phyloP scores from a whole-genome alignment of 2,888 invertebrate species.

The Dugesia japonica region DNA sequence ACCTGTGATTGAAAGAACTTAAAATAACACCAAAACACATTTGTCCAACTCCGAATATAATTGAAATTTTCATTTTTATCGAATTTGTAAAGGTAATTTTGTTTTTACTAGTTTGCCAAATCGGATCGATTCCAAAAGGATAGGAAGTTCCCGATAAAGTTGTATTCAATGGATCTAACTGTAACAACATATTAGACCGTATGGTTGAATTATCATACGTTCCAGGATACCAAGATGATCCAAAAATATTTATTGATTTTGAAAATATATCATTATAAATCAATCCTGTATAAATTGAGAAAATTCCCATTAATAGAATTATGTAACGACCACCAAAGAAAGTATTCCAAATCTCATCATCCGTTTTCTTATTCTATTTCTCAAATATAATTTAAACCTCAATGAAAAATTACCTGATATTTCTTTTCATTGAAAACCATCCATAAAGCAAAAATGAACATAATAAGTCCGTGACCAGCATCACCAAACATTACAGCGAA shows the following conservation, averaged over 20 bases:
- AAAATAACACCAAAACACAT: slow-evolving; percentile 86
- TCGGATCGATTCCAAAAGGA: slow-evolving; percentile 71
- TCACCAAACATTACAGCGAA: slow-evolving; percentile 98
- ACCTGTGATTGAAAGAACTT: slow-evolving; percentile 50
- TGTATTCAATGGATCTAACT: slow-evolving; percentile 24
- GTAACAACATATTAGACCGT: not conserved
- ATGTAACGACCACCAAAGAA: slow-evolving; percentile 97
- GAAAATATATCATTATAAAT: slow-evolving; percentile 96
- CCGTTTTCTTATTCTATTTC: slow-evolving; percentile 25
- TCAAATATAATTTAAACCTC: too few species aligned
- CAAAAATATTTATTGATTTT: slow-evolving; percentile 84
- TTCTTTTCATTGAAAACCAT: slow-evolving; percentile 52
- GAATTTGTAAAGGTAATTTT: slow-evolving; percentile 84
- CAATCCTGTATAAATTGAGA: slow-evolving; percentile 91
- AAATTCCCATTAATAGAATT: slow-evolving; percentile 83
- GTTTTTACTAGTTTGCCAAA: slow-evolving; percentile 59
- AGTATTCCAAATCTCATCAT: slow-evolving; percentile 73
- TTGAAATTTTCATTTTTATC: slow-evolving; percentile 83
- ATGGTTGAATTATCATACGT: not conserved
- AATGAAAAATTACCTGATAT: too few species aligned
- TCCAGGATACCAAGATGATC: slow-evolving; percentile 61
- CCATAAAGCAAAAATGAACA: slow-evolving; percentile 78
- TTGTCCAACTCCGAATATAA: slow-evolving; percentile 81
- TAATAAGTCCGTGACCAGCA: slow-evolving; percentile 75
- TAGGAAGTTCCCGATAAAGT: slow-evolving; percentile 55